Conservation (phyloP, 1,140 invertebrate species). For the Calosoma granatense region DNA sequence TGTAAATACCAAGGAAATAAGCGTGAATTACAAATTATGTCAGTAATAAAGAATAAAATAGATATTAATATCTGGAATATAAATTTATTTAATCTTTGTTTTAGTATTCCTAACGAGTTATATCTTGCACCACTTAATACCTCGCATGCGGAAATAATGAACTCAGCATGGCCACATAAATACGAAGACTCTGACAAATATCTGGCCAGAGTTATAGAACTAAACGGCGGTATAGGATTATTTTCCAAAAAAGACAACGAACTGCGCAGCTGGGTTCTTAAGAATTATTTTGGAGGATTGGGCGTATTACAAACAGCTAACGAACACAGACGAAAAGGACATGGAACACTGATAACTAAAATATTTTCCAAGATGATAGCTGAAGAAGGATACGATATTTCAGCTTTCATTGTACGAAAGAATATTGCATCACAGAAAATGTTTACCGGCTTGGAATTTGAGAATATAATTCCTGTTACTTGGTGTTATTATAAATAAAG, state of each 20-base stretch:
- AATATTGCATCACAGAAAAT: neutral
- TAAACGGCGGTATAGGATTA: constrained; percentile 26
- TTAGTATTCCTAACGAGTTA: constrained; percentile 24
- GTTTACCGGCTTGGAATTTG: neutral
- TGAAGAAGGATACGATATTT: constrained; percentile 23
- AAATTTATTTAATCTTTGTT: constrained; percentile 15
- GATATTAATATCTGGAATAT: no score
- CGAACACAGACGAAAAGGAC: constrained; percentile 29
- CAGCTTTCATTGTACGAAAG: neutral
- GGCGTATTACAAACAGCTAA: constrained; percentile 31
- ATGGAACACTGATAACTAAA: constrained; percentile 29
- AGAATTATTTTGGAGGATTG: constrained; percentile 29
- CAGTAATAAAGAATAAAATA: no score
- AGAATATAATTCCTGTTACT: neutral
- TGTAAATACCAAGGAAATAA: no score
- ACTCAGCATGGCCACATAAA: constrained; percentile 25
- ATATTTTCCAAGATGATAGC: constrained; percentile 28
- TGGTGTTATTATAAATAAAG: neutral
- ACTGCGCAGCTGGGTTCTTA: constrained; percentile 27
- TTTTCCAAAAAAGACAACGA: constrained; percentile 22
- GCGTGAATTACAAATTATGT: no score
- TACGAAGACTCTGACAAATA: constrained; percentile 23
- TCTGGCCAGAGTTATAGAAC: constrained; percentile 20
- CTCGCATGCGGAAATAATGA: constrained; percentile 18
- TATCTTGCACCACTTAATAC: constrained; percentile 22